These are phyloP conservation scores for Drosophila gunungcola DNA, from an alignment of 1,140 invertebrate species.

Conservation along the genomic window DNA sequence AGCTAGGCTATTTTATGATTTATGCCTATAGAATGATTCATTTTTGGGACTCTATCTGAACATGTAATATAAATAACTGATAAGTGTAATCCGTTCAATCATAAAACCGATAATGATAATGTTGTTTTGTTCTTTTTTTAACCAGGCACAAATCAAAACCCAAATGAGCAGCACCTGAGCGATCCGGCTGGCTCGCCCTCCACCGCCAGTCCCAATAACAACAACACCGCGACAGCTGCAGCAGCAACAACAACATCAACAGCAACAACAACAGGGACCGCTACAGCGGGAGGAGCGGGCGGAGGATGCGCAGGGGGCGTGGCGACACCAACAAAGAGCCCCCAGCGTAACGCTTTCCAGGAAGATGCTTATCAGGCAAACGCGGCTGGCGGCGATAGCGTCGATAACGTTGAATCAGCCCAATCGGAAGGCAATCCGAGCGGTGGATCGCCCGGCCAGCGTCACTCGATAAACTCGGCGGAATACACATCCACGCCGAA, in stretches of 20 bases:
- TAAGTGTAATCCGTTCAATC: conserved; percentile 39
- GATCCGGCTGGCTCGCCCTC: conserved; percentile 58
- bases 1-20: not conserved
- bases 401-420: conserved; percentile 52
- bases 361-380: conserved; percentile 72
- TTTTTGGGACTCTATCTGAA: conserved; percentile 19
- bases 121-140: conserved; percentile 13
- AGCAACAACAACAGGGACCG: conserved; percentile 1
- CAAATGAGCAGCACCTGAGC: conserved; percentile 78
- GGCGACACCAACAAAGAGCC: conserved; percentile 66
- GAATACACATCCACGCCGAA: conserved; percentile 80
- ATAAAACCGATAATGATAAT: conserved; percentile 34
- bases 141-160: conserved; percentile 78
- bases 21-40: conserved; percentile 34
- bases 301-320: conserved; percentile 15
- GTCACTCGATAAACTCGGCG: conserved; percentile 74
- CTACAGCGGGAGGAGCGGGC: conserved; percentile 6
- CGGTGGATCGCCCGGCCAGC: conserved; percentile 65
- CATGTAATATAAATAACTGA: conserved; percentile 31
- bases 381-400: conserved; percentile 48
- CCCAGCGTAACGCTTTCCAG: conserved; percentile 66
- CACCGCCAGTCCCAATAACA: conserved; percentile 40
- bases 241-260: conserved; percentile 3
- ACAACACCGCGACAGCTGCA: conserved; percentile 4
- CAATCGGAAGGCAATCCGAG: conserved; percentile 24